These are phyloP conservation scores for Ia io DNA, from an alignment of 2,113 vertebrate genomes.

Conservation along the genomic window DNA sequence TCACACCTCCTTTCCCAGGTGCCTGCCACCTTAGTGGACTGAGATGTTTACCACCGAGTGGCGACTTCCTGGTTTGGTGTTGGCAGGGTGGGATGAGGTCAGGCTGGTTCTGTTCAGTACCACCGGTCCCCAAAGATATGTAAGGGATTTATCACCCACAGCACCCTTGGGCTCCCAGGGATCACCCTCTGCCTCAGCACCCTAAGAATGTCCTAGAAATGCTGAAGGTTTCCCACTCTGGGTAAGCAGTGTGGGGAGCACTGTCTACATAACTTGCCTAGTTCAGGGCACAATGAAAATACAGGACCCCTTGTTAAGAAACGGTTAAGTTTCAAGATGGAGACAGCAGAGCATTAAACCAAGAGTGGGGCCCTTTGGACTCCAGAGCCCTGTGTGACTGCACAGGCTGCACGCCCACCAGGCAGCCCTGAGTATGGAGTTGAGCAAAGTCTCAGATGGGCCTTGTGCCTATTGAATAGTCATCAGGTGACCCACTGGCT, in stretches of 20 bases:
- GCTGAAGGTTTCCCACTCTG: background rate
- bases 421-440: background rate
- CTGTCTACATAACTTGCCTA: background rate
- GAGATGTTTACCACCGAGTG: background rate
- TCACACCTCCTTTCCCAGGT: background rate
- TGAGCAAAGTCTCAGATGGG: background rate
- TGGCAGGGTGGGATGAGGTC: background rate
- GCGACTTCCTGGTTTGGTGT: background rate
- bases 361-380: background rate
- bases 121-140: fast-evolving
- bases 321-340: background rate
- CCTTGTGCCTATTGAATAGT: background rate
- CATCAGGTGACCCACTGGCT: background rate
- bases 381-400: background rate
- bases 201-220: background rate
- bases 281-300: background rate
- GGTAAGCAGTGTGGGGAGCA: background rate
- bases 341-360: background rate
- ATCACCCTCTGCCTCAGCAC: background rate
- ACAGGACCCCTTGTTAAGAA: background rate
- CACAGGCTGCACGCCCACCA: fast-evolving
- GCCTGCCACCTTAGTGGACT: background rate
- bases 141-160: background rate
- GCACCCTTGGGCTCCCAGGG: background rate
- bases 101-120: background rate